Base-by-base conservation (phyloP, 2,888 invertebrate species). In the Drosophila merina region DNA sequence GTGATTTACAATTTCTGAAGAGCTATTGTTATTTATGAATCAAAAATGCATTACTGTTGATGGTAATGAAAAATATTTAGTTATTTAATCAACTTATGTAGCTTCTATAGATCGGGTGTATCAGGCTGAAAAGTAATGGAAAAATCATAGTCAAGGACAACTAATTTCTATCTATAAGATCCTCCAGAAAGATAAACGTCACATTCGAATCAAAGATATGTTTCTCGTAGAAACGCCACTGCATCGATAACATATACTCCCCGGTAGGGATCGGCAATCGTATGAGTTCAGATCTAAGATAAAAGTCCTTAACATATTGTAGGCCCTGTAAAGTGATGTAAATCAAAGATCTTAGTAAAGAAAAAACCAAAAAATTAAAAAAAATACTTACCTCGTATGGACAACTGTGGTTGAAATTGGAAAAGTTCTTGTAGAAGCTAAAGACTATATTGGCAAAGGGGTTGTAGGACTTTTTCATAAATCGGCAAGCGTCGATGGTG, bases 191-290 rank as follows among this genome's bases (percentile, higher is more conserved):
- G 6, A n/a, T 9, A 33, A 69, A 69, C 30, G 54, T 57, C 1
- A 74, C 20, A 30, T 69, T 57, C 10, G 57, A 55, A 2, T 7
- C 4, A 6, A 59, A 54, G 20, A 36, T 56, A 45, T 3, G 1
- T 8, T 20, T 72, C 0, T 44, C 49, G 9, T 52, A 7, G 14
- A 67, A 62, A 3, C 36, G n/a, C 67, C 59, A 75, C 10, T 20
- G 44, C 0, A 67, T 4, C 3, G 12, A 6, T 3, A 75, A 3
- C 28, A 59, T 26, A 48, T 66, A 75, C 0, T 75, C 62, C 0
- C 74, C 75, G 6, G 54, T 28, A 38, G 75, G 75, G n/a, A 62
- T 10, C 8, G 71, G 64, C 14, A 75, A 14, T 10, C 4, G 26
- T 3, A 75, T 1, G 3, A 25, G 1, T 7, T 72, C 63, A 1